Base-by-base conservation (phyloP, 2,888 invertebrate species). In the Artemia sinica region DNA sequence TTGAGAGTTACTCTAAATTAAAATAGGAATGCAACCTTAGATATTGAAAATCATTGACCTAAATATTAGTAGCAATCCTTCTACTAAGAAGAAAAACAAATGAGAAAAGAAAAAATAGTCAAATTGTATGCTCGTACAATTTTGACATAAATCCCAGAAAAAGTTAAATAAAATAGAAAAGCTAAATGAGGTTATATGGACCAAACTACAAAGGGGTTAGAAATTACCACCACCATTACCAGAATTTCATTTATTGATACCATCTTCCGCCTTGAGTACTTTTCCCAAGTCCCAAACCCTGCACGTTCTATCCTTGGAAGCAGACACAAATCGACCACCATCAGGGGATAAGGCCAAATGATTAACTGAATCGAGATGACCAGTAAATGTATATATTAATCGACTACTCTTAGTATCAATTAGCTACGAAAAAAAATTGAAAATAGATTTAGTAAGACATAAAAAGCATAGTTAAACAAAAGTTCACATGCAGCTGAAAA, bases 211-310 rank as follows among this genome's bases (percentile, higher is more conserved):
- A 41, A 41, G 41, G 41, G 3, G 41, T 41, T 41, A 41, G 41
- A 41, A 41, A 41, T 41, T 41, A 6, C 41, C 41, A 41, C 41
- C 18, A 58, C 58, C 58, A 58, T 58, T 18, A 58, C 58, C 58
- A 18, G 18, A 58, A 58, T 14, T 18, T 18, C 9, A 8, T 8
- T 58, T 58, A 14, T 58, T 18, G 18, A 58, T 70, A 70, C 70
- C 70, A 66, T 73, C 74, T 10, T 72, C 68, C 66, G 72, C 71
- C 50, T 73, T 68, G 41, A 73, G 69, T 6, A 73, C 71, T 1
- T 66, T 41, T 67, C 81, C 80, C 41, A 84, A 78, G 73, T 79
- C 80, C 83, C 83, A 86, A 49, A 85, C 74, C 71, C 83, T 82
- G n/a, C 84, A 78, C 41, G 77, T 77, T 0, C 85, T 84, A 73